These are phyloP conservation scores for Etheostoma cragini DNA, from an alignment of 2,113 vertebrate species.

Conservation along the genomic window DNA sequence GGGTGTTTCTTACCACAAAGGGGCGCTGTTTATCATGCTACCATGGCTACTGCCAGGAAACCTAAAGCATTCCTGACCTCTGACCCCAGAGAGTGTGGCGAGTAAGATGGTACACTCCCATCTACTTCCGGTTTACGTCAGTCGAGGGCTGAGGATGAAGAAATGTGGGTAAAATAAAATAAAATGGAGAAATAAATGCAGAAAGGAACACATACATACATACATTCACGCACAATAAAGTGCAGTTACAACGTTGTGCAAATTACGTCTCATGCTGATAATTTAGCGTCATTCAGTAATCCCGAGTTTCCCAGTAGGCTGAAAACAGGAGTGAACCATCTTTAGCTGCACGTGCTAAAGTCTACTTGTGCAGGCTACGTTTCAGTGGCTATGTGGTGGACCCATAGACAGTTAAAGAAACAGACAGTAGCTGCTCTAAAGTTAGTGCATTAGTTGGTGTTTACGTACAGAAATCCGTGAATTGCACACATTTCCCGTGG, in stretches of 20 bases:
- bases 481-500: no score
- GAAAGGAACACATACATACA: no score
- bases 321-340: constrained; percentile 13
- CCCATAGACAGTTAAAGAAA: not conserved
- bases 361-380: not conserved
- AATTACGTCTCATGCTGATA: not conserved
- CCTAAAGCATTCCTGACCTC: accelerated
- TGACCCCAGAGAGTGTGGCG: not conserved
- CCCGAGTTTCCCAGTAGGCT: not conserved
- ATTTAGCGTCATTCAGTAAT: no score
- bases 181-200: not conserved
- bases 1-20: constrained; percentile 35
- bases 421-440: accelerated
- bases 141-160: not conserved
- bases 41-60: not conserved
- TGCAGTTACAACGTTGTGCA: not conserved
- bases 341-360: constrained; percentile 12
- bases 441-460: not conserved
- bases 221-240: no score
- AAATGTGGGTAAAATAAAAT: not conserved
- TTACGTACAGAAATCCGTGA: not conserved
- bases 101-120: accelerated
- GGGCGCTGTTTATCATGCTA: constrained; percentile 59
- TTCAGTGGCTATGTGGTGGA: not conserved
- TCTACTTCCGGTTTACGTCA: constrained; percentile 16